These are phyloP conservation scores for Pyrocoelia pectoralis DNA, from an alignment of 2,888 invertebrate genomes.

Conservation along the genomic window DNA sequence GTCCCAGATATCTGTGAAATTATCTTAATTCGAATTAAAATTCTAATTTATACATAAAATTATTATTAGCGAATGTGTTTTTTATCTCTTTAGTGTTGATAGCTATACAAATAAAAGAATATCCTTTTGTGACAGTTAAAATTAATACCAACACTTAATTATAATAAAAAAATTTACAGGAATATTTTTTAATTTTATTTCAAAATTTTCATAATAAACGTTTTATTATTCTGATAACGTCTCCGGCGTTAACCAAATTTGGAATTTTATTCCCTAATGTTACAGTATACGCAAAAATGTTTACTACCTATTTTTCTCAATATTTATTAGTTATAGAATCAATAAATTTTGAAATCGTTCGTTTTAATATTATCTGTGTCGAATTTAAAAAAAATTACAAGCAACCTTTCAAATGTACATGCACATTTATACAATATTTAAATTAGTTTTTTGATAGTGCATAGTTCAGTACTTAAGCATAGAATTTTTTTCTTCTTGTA, in stretches of 20 bases:
- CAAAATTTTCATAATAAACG: not conserved
- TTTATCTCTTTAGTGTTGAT: constrained; percentile 1
- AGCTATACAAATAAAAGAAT: not conserved
- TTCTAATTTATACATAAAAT: constrained; percentile 13
- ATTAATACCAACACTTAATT: not conserved
- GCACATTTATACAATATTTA: too few species aligned
- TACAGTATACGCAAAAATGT: too few species aligned
- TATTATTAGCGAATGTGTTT: constrained; percentile 5
- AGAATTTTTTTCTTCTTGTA: not conserved
- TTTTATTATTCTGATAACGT: not conserved
- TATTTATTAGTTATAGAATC: not conserved
- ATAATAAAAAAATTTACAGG: too few species aligned
- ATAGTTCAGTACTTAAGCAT: too few species aligned
- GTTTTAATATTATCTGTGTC: not conserved
- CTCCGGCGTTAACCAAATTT: not conserved
- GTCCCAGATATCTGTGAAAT: constrained; percentile 27
- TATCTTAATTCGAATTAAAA: constrained; percentile 20
- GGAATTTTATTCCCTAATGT: not conserved
- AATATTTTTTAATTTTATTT: not conserved
- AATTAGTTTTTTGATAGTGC: too few species aligned
- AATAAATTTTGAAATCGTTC: not conserved
- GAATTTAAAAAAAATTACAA: too few species aligned
- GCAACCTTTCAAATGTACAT: too few species aligned
- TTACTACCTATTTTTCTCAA: too few species aligned
- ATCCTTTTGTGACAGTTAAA: not conserved